Conservation (phyloP, 2,113 vertebrate genomes). For the Gymnorhina tibicen region DNA sequence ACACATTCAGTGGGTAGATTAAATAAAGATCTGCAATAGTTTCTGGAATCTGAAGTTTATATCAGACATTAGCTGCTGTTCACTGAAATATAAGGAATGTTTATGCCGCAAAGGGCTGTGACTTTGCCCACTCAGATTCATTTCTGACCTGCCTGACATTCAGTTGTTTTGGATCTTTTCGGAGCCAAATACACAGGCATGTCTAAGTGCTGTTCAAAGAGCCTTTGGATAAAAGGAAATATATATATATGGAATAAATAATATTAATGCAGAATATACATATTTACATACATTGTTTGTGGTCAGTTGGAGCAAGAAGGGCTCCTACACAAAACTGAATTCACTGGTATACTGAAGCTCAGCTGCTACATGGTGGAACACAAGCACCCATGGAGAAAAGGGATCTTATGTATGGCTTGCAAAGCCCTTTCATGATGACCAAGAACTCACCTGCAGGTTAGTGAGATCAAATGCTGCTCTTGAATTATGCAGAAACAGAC, state of each 20-base stretch:
- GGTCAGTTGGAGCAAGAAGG: not conserved
- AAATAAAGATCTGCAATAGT: slow-evolving; percentile 37
- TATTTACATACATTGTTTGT: not conserved
- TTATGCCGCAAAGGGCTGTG: not conserved
- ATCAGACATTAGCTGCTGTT: not conserved
- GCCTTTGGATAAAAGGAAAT: not conserved
- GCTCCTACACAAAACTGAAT: not conserved
- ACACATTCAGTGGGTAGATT: not conserved
- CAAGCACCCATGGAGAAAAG: not conserved
- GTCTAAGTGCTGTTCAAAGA: not conserved
- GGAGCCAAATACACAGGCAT: not conserved
- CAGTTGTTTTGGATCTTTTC: not conserved
- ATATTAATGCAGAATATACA: not conserved
- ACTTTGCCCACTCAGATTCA: slow-evolving; percentile 3
- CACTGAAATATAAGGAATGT: not conserved
- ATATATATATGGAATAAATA: not conserved
- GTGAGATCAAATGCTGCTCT: not conserved
- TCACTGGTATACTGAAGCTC: not conserved
- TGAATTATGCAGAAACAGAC: not conserved
- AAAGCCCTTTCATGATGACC: not conserved
- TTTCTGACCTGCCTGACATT: not conserved
- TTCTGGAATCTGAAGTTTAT: slow-evolving; percentile 1
- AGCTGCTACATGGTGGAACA: not conserved
- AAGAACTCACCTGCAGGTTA: not conserved
- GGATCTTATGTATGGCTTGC: accelerated